Conservation (phyloP, 2,888 invertebrate species). For the Drosophila birchii region DNA sequence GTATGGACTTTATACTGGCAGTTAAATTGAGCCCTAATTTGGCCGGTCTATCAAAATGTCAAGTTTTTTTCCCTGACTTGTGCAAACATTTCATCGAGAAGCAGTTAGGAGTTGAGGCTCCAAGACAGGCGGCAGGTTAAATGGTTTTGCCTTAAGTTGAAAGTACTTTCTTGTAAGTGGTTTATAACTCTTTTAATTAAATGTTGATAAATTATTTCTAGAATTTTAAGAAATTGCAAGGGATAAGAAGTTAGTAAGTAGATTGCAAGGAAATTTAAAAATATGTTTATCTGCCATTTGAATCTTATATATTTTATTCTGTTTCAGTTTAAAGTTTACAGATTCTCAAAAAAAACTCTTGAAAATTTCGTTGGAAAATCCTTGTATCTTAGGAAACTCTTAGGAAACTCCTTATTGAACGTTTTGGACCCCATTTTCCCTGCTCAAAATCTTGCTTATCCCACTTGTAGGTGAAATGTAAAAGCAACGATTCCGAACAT, state of each 20-base stretch:
- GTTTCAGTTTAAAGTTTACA: too few relatives aligned
- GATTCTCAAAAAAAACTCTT: not conserved
- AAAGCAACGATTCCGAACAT: conserved; percentile 34
- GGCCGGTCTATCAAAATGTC: conserved; percentile 43
- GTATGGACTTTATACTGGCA: conserved; percentile 21
- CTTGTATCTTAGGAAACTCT: not conserved
- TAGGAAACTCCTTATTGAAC: too few relatives aligned
- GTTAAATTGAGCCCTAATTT: conserved; percentile 46
- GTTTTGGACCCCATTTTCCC: too few relatives aligned
- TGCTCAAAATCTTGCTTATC: conserved; percentile 19
- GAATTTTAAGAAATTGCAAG: not conserved
- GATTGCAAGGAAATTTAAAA: not conserved
- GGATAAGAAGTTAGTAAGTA: too few relatives aligned
- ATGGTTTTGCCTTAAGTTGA: not conserved
- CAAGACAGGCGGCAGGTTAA: conserved; percentile 1
- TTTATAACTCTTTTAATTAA: not conserved
- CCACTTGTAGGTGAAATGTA: conserved; percentile 6
- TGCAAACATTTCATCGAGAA: conserved; percentile 29
- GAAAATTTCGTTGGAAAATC: not conserved
- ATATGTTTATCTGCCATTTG: not conserved
- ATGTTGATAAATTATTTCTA: not conserved
- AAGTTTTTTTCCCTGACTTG: conserved; percentile 5
- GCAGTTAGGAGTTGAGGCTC: not conserved
- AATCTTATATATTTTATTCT: not conserved
- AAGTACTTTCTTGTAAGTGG: not conserved